Evolutionary conservation across 2,888 invertebrate species (phyloP), one percentile per base, ranked within the genome.

Genomic region (Globia sparganii): DNA sequence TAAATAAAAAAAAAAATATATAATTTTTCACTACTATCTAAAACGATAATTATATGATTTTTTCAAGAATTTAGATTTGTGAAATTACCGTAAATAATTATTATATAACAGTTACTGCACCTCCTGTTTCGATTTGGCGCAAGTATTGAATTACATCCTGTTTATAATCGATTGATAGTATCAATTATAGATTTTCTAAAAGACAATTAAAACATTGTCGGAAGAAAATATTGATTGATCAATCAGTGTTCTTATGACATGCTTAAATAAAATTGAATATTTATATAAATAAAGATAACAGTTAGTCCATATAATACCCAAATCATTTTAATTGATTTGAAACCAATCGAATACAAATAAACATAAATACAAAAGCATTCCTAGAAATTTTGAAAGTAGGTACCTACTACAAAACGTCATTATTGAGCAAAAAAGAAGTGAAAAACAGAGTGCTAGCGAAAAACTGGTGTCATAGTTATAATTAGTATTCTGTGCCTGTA

Each of bases 401-500:
- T 34, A 49, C 15, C 4, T 40, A n/a, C 13, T 46, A 43, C 15
- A 73, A 64, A 73, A 62, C 2, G 13, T 11, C 9, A n/a, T 40
- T n/a, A 15, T 40, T 37, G 0, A 28, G 40, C 56, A 64, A 46
- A 68, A 69, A 13, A 15, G 15, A 76, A 49, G n/a, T n/a, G 13
- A 15, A 18, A 71, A 64, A 46, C n/a, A 65, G 3, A 15, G 15
- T 31, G 49, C 69, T 18, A n/a, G 64, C n/a, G 28, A 43, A 64
- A 72, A 59, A 64, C 28, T 56, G 46, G 43, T 40, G 0, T 75
- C 68, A 81, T 80, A 49, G 46, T 61, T 68, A 37, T 34, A 84
- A 84, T 84, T 80, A 72, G 64, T 80, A 82, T 84, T 82, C 81
- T 69, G 13, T 34, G 31, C 40, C 49, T 34, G 75, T 72, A 40